Evolutionary conservation across 2,113 vertebrate species (phyloP), one percentile per base, ranked within the genome.

Genomic region (Rhinoderma darwinii): DNA sequence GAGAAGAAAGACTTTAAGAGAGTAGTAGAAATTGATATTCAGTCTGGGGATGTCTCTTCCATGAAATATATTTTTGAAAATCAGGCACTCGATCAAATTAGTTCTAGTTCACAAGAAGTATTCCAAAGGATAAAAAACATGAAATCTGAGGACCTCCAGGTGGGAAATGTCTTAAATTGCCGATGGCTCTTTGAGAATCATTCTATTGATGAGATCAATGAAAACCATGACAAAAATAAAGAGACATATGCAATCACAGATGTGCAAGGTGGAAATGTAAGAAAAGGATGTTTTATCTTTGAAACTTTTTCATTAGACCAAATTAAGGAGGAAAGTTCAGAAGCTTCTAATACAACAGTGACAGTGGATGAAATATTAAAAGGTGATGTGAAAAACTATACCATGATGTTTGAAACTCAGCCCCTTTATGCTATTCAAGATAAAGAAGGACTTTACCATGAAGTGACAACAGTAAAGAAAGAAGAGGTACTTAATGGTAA

Each of bases 111-210:
- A 82, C 95, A 96, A 50, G 95, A 96, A 87, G 90, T 92, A 70
- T 92, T 96, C 92, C 92, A 93, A 88, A 96, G 93, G 88, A 94
- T 97, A 54, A 96, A 95, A 92, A 94, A 84, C 20, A 89, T 94
- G 84, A 95, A 95, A 89, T 81, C 89, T 22, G 95, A 96, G 90
- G 96, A 98, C 70, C 95, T 97, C 90, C 96, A 97, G 88, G 96
- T 92, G 92, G 97, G 97, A 88, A 95, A 95, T 87, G 96, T 97
- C 83, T 93, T 94, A 86, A 93, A 92, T 82, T 96, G 95, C 86
- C 96, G 92, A 88, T 96, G 96, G 97, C 93, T 96, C 44, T 98
- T 97, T 93, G 97, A 98, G 94, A 98, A 97, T 78, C 95, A 94
- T 47, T 93, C 95, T 11, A 96, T 96, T 50, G 95, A 96, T 87